Evolutionary conservation across 2,888 invertebrate genomes (phyloP).

Genomic region (Drosophila sordidapex): DNA sequence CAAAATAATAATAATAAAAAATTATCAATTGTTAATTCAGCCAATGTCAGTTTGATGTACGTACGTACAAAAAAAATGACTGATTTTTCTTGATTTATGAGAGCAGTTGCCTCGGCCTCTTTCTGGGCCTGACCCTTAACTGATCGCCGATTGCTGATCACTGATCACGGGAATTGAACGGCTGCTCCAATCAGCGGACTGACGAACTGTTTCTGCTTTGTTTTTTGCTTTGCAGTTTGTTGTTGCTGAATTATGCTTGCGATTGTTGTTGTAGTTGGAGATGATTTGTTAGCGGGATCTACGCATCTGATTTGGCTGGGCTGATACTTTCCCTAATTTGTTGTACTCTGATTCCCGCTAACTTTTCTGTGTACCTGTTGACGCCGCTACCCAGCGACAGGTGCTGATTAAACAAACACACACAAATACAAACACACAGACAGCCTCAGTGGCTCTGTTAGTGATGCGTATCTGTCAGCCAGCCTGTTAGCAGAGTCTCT

Average conservation of each 20-base stretch:
- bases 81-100: constrained; percentile 79
- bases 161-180: constrained; percentile 44
- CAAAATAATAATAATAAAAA: constrained; percentile 73
- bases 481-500: constrained; percentile 65
- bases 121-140: constrained; percentile 11
- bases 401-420: constrained; percentile 81
- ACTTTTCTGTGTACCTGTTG: constrained; percentile 67
- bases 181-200: constrained; percentile 55
- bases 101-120: constrained; percentile 52
- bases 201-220: constrained; percentile 38
- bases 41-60: constrained; percentile 77
- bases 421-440: constrained; percentile 69
- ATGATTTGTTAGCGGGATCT: constrained; percentile 64
- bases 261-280: constrained; percentile 20
- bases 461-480: constrained; percentile 80
- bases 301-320: constrained; percentile 58
- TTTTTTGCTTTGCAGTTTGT: constrained; percentile 21
- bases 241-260: constrained; percentile 41
- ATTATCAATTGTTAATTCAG: constrained; percentile 82
- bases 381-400: constrained; percentile 70
- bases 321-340: constrained; percentile 67
- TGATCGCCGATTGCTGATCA: constrained; percentile 45
- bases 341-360: constrained; percentile 29
- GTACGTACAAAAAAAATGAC: constrained; percentile 67
- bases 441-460: constrained; percentile 27